Base-by-base conservation (phyloP, 2,113 vertebrate genomes). In the Donacobius atricapilla region DNA sequence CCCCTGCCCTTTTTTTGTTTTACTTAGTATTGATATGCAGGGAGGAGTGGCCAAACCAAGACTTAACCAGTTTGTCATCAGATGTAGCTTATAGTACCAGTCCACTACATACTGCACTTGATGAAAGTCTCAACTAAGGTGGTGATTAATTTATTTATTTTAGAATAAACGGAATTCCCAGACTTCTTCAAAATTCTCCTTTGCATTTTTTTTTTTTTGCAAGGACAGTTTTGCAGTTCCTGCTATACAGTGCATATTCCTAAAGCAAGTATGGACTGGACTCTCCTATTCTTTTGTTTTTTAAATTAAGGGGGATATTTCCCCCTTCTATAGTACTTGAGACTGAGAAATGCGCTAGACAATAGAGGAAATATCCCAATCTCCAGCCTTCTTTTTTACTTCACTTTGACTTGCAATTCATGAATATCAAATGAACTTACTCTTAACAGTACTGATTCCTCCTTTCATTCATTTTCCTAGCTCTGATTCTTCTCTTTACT, bases 341-440 rank as follows among this genome's bases (percentile, higher is more conserved):
- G 87, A 91, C 23, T 44, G 47, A 90, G 81, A 88, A 90, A 70
- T 90, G 89, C 69, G 87, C 80, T 89, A 89, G 83, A 88, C 51
- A 69, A 85, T 75, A 77, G 81, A 93, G 47, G 70, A 95, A 91
- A 92, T 44, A 84, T 17, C 33, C 61, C 58, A 58, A 61, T 75
- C 66, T 93, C 77, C 72, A 94, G 89, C 87, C 71, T 95, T 89
- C 82, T 76, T 50, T 90, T 69, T 75, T 93, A 68, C 47, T 79
- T 83, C n/a, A 53, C 73, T 90, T 95, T 80, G 42, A 87, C 50
- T 66, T 89, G 56, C 44, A 78, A 51, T 77, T 95, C 77, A 72
- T 69, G 47, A 92, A 71, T 76, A 87, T 53, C 48, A 65, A 73
- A 94, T 81, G 33, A 93, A 65, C 39, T 78, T 79, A 66, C 30